Evolutionary conservation across 2,888 invertebrate genomes (phyloP).

Genomic region (Leptinotarsa peninsularis): DNA sequence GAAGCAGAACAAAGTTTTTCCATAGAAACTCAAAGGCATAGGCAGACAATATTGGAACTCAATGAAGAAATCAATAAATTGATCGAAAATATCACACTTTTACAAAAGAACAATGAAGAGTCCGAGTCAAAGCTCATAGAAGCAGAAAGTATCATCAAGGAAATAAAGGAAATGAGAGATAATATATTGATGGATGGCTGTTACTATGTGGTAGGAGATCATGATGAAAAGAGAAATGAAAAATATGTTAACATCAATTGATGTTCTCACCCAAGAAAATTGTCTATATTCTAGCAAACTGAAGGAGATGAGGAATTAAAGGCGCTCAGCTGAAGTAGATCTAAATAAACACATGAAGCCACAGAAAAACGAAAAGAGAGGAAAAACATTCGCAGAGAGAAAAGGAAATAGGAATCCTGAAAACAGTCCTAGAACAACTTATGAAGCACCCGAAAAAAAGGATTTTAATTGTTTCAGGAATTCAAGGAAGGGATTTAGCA

Average conservation of each 20-base stretch:
- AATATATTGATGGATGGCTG: too few relatives aligned
- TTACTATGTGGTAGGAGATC: too few relatives aligned
- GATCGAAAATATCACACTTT: neutral
- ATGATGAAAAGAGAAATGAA: too few relatives aligned
- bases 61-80: neutral
- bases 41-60: neutral
- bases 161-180: neutral
- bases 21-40: neutral
- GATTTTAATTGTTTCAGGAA: constrained; percentile 22
- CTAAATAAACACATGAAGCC: neutral
- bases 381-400: neutral
- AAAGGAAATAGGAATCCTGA: constrained; percentile 13
- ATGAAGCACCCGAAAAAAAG: constrained; percentile 7
- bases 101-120: neutral
- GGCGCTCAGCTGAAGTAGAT: constrained; percentile 7
- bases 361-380: constrained; percentile 1
- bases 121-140: neutral
- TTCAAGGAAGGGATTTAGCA: constrained; percentile 18
- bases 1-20: neutral
- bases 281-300: neutral
- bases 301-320: constrained; percentile 14
- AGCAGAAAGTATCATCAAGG: neutral
- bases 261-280: too few relatives aligned
- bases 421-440: neutral
- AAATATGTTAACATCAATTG: too few relatives aligned